Base-by-base conservation (phyloP, 1,140 invertebrate genomes). In the Panagrolaimus sp. region DNA sequence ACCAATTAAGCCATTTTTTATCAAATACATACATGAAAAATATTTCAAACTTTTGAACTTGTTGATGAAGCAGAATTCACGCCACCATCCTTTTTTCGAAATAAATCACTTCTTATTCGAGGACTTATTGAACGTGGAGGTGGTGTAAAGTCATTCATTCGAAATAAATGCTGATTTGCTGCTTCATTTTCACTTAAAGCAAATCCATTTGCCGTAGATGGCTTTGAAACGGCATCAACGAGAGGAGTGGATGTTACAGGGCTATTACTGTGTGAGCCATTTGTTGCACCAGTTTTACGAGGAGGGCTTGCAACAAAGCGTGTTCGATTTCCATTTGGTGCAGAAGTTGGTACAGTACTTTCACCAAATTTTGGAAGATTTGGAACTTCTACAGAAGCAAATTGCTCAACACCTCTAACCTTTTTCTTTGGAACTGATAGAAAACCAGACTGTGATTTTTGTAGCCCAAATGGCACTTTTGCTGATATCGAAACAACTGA, bases 91-190 rank as follows among this genome's bases (percentile, higher is more conserved):
- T 69, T 69, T 44, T 61, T 69, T 47, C 62, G 57, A 38, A 69
- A 69, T 64, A 69, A 68, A 31, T 69, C 68, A n/a, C 38, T 65
- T 23, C 63, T 13, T 13, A 69, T 69, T 45, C 63, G 69, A 9
- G 66, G 66, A 31, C 66, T 67, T 14, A 67, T 67, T 13, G 66
- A 42, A 11, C 66, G 46, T n/a, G 66, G 66, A 20, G 53, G 47
- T 9, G 66, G 66, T 11, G 66, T 67, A 38, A 42, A 57, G 23
- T 67, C 57, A 57, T 51, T 61, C 47, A 57, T 44, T 31, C 47
- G 44, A 23, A 57, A 67, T 9, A 43, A 16, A 61, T 48, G 31
- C 45, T 48, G 31, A 61, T 65, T 38, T 64, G 42, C 46, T 14
- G 20, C 16, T 38, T 45, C 16, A 61, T 31, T n/a, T 51, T 51